Evolutionary conservation across 2,888 invertebrate species (phyloP).

Genomic region (Siphlonurus alternatus): DNA sequence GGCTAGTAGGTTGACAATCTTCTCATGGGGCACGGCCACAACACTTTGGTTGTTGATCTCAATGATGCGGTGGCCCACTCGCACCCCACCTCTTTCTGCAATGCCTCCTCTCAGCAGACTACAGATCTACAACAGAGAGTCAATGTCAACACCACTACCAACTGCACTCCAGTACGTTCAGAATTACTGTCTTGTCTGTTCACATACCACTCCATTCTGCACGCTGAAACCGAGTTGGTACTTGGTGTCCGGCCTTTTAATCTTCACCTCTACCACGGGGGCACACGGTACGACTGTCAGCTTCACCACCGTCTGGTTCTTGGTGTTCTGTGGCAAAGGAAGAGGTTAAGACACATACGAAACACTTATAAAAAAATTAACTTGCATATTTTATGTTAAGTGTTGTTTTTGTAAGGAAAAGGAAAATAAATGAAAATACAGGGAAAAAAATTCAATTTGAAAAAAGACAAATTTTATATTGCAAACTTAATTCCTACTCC

Average conservation of each 20-base stretch:
- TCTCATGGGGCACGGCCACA: conserved; percentile 98
- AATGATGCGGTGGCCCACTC: conserved; percentile 98
- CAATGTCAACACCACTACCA: background rate
- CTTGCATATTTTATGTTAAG: background rate
- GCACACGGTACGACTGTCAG: conserved; percentile 98
- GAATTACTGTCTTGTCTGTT: conserved; percentile 6
- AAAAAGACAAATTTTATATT: background rate
- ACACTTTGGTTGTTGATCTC: conserved; percentile 99
- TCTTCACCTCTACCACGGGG: conserved; percentile 98
- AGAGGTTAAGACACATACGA: too few relatives aligned
- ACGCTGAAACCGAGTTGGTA: conserved; percentile 99
- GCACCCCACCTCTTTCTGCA: conserved; percentile 95
- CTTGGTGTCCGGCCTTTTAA: conserved; percentile 97
- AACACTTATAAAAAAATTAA: conserved; percentile 1
- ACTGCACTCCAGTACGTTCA: background rate
- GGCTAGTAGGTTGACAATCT: conserved; percentile 96
- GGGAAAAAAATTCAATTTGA: background rate
- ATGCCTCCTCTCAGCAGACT: conserved; percentile 95
- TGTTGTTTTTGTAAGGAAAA: background rate
- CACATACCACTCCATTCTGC: conserved; percentile 91
- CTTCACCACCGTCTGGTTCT: conserved; percentile 96
- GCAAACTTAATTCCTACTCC: too few relatives aligned
- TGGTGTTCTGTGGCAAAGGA: conserved; percentile 43
- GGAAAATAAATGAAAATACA: background rate
- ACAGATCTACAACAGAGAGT: conserved; percentile 57